Evolutionary conservation across 2,113 vertebrate genomes (phyloP).

Genomic region (Aspiorhynchus laticeps): DNA sequence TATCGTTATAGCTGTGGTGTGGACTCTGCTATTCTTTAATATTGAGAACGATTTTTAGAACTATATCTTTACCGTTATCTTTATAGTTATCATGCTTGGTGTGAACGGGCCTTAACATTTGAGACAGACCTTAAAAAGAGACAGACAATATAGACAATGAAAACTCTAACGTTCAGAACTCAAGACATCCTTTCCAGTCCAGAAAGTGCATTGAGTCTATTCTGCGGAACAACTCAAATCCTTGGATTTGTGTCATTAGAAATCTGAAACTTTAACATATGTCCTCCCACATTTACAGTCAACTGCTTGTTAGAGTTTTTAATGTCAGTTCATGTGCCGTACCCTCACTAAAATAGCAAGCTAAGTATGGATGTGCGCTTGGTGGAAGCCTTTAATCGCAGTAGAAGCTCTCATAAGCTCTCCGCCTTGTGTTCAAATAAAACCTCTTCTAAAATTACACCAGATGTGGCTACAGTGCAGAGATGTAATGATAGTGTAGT

Average conservation of each 20-base stretch:
- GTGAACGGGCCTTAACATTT: no score
- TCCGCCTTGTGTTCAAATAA: neutral
- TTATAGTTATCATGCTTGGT: no score
- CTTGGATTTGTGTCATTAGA: neutral
- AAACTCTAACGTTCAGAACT: neutral
- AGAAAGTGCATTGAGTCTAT: neutral
- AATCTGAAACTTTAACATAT: neutral
- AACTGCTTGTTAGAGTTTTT: neutral
- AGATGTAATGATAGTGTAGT: neutral
- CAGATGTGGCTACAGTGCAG: neutral
- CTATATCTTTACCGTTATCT: no score
- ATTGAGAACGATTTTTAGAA: no score
- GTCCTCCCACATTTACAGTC: neutral
- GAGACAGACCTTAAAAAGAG: no score
- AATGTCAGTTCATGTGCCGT: neutral
- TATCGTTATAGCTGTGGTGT: no score
- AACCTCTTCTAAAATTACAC: neutral
- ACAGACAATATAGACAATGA: neutral
- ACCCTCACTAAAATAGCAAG: neutral
- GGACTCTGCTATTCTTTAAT: no score
- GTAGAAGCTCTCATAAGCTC: neutral
- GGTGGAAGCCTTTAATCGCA: constrained; percentile 24
- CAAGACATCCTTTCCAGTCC: neutral
- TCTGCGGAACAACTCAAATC: neutral
- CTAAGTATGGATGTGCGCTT: neutral